Evolutionary conservation across 2,888 invertebrate species (phyloP).

Genomic region (Dicyrtomina minuta): DNA sequence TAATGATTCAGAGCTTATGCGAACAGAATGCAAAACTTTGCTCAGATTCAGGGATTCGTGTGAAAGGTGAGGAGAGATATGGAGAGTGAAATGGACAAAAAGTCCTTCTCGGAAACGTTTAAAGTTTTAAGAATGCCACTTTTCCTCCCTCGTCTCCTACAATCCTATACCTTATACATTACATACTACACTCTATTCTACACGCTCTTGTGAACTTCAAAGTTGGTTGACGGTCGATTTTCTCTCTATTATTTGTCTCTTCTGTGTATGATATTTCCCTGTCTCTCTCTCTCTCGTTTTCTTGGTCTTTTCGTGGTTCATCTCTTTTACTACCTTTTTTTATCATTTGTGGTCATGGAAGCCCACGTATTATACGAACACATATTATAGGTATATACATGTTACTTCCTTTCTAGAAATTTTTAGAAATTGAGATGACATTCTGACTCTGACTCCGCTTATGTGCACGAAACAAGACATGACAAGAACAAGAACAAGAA

Average conservation of each 20-base stretch:
- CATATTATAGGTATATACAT: no score
- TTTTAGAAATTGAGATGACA: neutral
- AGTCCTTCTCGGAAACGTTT: constrained; percentile 34
- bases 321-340: constrained; percentile 15
- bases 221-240: constrained; percentile 31
- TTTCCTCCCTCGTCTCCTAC: no score
- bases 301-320: neutral
- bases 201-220: constrained; percentile 39
- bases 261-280: neutral
- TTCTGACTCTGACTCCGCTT: neutral
- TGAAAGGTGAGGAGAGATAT: neutral
- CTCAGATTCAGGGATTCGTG: no score
- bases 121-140: constrained; percentile 23
- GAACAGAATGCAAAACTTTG: no score
- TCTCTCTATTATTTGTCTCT: constrained; percentile 5
- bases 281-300: constrained; percentile 1
- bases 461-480: no score
- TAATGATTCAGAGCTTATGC: no score
- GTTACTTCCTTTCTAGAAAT: constrained; percentile 11
- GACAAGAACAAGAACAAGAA: no score
- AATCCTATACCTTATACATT: constrained; percentile 12
- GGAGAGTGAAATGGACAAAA: constrained; percentile 18
- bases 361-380: no score
- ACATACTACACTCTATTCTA: neutral
- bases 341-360: constrained; percentile 35